Base-by-base conservation (phyloP, 2,797 vertebrate species). In the Protonibea diacanthus region DNA sequence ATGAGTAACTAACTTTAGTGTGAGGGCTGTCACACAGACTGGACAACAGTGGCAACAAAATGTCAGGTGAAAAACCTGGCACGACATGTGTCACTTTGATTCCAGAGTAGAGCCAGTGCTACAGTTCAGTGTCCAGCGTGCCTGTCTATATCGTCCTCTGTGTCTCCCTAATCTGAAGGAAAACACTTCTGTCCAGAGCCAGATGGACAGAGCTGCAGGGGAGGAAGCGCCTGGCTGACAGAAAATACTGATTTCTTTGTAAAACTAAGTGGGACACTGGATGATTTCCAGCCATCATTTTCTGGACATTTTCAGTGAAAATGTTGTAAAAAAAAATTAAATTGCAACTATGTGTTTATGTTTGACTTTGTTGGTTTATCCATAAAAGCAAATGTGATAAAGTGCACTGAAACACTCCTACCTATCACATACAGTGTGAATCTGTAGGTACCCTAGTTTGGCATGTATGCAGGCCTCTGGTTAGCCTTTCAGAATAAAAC, bases 71-170 rank as follows among this genome's bases (percentile, higher is more conserved):
- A 88, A 88, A 91, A 93, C 89, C 86, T 85, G 80, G 65, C 82
- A 88, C 67, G 93, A 94, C 93, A 93, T 91, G 85, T 94, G 93
- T 93, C 93, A 91, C 92, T 92, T 92, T 92, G 86, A 93, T 91
- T 94, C 88, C 61, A n/a, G 59, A 52, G 68, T 77, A 76, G 75
- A 74, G 73, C 70, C 80, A 66, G 86, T 61, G 71, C 69, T 86
- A 74, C 61, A 83, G 71, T 90, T 81, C 79, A 84, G 76, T 84
- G 91, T 92, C 91, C 91, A 68, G 74, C 4, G 58, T 83, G 93
- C 85, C 89, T 78, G 78, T 87, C 84, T 27, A 11, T 80, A 91
- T 91, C 78, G 76, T 78, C 51, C 42, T 91, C 91, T 80, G 48
- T 76, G 76, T 82, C 75, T 55, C 59, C 62, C 74, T 81, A 82